Base-by-base conservation (phyloP, 1,140 invertebrate genomes). In the Sitophilus oryzae region DNA sequence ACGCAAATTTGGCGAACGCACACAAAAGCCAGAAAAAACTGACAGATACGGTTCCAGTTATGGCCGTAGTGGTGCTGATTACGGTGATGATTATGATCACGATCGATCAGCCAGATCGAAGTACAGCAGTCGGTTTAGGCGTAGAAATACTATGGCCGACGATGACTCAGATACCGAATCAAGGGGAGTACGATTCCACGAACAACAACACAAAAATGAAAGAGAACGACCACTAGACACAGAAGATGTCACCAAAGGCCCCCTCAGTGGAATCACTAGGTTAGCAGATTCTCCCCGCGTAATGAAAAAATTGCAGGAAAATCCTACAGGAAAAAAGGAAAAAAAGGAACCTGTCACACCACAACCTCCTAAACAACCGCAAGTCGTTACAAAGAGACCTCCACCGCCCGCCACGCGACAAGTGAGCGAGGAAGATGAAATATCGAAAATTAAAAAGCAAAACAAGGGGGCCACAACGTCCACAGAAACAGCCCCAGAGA, bases 391-490 rank as follows among this genome's bases (percentile, higher is more conserved):
- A 8, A 79, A 81, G 56, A 71, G 69, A 51, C 74, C 79, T 19
- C 74, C 78, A 49, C 67, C 74, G 25, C 71, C 77, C 10, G 69
- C 79, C n/a, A 76, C 79, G 30, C 77, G 87, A 53, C 88, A 91
- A 72, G 75, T 86, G 14, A 89, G 86, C 68, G 89, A 91, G 73
- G 90, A 93, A 65, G 91, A 94, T 70, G 91, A 94, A 71, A 91
- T 93, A 58, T 78, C 87, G 6, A 84, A 85, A 65, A 89, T 93
- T 59, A 94, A 94, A 73, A 86, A 88, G 66, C 85, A 88, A 71
- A 93, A 92, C 64, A 93, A 93, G 74, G 83, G 77, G 35, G 77
- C 82, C 8, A 77, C 72, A 5, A 68, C 81, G 11, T 72, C 80
- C 14, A 78, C 80, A 2, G 62, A 74, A 15, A 64, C 77, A 49